Base-by-base conservation (phyloP, 2,888 invertebrate genomes). In the Pristionchus japonicus region DNA sequence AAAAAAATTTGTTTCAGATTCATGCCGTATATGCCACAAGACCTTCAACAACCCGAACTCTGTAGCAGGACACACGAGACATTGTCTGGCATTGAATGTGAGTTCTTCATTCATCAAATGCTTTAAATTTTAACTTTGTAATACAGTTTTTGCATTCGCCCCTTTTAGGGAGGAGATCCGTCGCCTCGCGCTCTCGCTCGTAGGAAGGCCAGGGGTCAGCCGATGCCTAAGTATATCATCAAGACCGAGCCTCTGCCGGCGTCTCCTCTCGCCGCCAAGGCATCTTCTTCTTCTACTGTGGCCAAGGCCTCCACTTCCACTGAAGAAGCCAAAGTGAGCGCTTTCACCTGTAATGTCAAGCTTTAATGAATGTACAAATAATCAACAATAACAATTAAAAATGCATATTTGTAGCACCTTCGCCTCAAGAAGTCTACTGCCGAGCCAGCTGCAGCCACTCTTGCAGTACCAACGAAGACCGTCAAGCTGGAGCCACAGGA, bases 21-120 rank as follows among this genome's bases (percentile, higher is more conserved):
- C 31, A 20, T 86, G 86, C 37, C 86, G 86, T 34, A 34, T 52
- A 4, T 86, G 86, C 86, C n/a, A 17, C 49, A 43, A 47, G 34
- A 13, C 17, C 31, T 86, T 86, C 86, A 52, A 67, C 37, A 67
- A 86, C 31, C 57, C 67, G 2, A 52, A 52, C 47, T 67, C 57
- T 6, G 57, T 86, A 47, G 86, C 86, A 20, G 86, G 86, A 1
- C 86, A 86, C 86, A 86, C 86, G 34, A n/a, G 86, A 70, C 86
- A 86, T 70, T 86, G 86, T n/a, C 31, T 43, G 11, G 31, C 34
- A 6, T 20, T 27, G 15, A n/a, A 85, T 9, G 85, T 85, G 7
- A 61, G 83, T 57, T 52, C 7, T 15, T n/a, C 61, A 64, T 6
- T 9, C 27, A 31, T 37, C n/a, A 37, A 70, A 4, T 37, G 20